Base-by-base conservation (phyloP, 2,888 invertebrate species). In the Lomographa bimaculata region DNA sequence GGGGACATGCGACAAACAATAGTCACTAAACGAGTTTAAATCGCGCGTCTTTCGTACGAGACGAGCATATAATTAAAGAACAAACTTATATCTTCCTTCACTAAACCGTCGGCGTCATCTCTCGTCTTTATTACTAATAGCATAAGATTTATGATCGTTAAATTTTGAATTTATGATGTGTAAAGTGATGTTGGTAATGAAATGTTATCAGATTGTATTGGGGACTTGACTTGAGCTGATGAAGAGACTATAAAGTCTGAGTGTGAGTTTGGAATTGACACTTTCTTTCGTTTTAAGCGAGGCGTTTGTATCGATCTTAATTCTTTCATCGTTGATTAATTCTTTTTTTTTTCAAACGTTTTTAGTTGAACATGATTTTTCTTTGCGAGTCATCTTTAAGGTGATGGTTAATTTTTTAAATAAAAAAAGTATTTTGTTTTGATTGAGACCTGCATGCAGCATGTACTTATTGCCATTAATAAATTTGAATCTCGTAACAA, bases 1-100 rank as follows among this genome's bases (percentile, higher is more conserved):
- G 72, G 69, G 64, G 64, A 64, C 71, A 66, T 37, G 11, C 34
- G 39, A 49, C 63, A 68, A 61, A 73, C 78, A 79, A 80, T 79
- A 66, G 70, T 57, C 67, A 68, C 69, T 79, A 81, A 79, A 79
- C 84, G 76, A 77, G 79, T 84, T 83, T 79, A 78, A 83, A 82
- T 77, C 81, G 78, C 70, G 64, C 65, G 61, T 65, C 60, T 62
- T 62, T 60, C 50, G 68, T 60, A 81, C 83, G 80, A 72, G 84
- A 80, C 79, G 54, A 65, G 83, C 72, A 83, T 83, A 66, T 74
- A 71, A 79, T 75, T 78, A 78, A 57, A 59, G 57, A 34, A 47
- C 67, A 55, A 66, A 57, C 32, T 43, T 54, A 59, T 37, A 29
- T 35, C 42, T 46, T 33, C 39, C 37, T 35, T 33, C 7, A 11